Evolutionary conservation across 2,113 vertebrate species (phyloP).

Genomic region (Gallinago undulata): DNA sequence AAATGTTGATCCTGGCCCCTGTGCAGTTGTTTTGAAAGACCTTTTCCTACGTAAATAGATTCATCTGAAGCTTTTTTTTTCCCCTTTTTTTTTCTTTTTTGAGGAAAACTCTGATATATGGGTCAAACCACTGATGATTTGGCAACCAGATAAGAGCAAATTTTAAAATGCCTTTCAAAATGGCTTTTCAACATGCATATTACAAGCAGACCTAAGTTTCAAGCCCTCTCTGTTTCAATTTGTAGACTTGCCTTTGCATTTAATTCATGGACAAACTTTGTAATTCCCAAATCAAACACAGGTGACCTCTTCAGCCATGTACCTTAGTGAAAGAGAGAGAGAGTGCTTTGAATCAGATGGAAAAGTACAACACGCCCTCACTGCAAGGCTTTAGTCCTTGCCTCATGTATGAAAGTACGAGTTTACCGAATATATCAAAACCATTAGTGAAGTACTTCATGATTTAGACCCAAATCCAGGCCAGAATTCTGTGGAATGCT

Average conservation of each 20-base stretch:
- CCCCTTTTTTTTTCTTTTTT: background rate
- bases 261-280: constrained; percentile 43
- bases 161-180: constrained; percentile 44
- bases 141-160: constrained; percentile 45
- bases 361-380: background rate
- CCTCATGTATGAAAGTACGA: background rate
- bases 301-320: constrained; percentile 1
- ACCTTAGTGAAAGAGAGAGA: background rate
- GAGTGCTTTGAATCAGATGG: background rate
- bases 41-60: constrained; percentile 52
- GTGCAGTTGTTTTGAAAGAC: constrained; percentile 65
- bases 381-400: background rate
- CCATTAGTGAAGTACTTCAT: background rate
- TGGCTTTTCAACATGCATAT: constrained; percentile 59
- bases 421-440: background rate
- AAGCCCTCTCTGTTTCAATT: constrained; percentile 48
- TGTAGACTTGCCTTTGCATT: constrained; percentile 16
- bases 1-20: constrained; percentile 70
- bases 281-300: constrained; percentile 68
- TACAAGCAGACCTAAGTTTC: constrained; percentile 36
- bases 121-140: constrained; percentile 58
- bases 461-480: background rate
- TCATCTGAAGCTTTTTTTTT: constrained; percentile 40
- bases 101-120: constrained; percentile 18
- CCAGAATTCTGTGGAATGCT: background rate